Percentiles rank a stretch among this genome's conserved stretches.
Conservation (phyloP, 1,140 invertebrate species). For the Macrotrachela quadricornifera region DNA sequence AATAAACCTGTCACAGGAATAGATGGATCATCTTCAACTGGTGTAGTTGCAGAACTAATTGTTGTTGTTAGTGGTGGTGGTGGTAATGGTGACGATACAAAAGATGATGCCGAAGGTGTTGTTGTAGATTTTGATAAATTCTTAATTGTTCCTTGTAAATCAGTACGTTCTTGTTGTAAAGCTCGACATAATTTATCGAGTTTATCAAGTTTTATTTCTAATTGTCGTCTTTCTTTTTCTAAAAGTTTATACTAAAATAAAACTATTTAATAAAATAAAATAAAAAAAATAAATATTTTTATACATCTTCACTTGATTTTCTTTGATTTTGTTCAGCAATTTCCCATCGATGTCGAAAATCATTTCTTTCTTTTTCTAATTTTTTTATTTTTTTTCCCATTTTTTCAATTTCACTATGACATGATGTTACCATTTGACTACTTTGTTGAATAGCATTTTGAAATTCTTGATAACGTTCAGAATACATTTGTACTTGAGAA, state of each 20-base stretch:
- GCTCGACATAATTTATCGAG: conserved; percentile 61
- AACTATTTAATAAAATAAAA: not conserved
- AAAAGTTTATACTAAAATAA: conserved; percentile 40
- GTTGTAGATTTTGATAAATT: too few species aligned
- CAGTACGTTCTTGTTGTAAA: conserved; percentile 37
- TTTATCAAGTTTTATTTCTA: conserved; percentile 44
- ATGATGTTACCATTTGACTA: conserved; percentile 59
- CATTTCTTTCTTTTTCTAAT: conserved; percentile 55
- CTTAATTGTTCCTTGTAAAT: conserved; percentile 5
- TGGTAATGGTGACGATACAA: too few species aligned
- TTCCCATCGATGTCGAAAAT: conserved; percentile 62
- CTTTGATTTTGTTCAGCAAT: conserved; percentile 12
- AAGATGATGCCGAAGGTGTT: too few species aligned
- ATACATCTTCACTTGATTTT: not conserved
- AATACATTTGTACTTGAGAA: conserved; percentile 52
- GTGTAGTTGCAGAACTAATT: too few species aligned
- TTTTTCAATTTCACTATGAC: conserved; percentile 70
- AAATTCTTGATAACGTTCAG: conserved; percentile 71
- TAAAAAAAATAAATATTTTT: not conserved
- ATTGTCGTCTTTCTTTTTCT: conserved; percentile 40
- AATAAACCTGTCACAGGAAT: too few species aligned
- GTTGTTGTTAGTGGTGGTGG: too few species aligned
- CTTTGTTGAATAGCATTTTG: conserved; percentile 59
- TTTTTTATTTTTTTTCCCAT: conserved; percentile 67
- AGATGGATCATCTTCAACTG: too few species aligned